A percentile compares a stretch with the other conserved stretches of the same genome.
Evolutionary conservation across 53 echinoderm and acorn worm genomes (phyloP).

Genomic region (Temnopleurus reevesii): DNA sequence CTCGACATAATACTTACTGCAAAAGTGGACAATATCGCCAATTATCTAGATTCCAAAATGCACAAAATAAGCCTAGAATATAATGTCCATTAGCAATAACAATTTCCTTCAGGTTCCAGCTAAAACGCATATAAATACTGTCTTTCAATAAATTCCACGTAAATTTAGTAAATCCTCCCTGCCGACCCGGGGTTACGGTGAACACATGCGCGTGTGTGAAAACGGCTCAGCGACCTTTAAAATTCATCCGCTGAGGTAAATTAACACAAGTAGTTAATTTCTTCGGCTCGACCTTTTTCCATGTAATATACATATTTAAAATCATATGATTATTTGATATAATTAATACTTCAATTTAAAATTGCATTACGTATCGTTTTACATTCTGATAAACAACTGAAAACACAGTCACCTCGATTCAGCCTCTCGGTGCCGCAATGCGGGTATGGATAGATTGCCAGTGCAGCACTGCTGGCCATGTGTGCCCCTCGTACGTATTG

Average conservation of each 20-base stretch:
- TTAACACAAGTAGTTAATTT: conserved; percentile 44
- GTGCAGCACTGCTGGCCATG: background rate
- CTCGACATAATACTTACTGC: conserved; percentile 33
- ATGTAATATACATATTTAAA: background rate
- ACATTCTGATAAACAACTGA: background rate
- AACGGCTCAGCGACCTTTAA: conserved; percentile 26
- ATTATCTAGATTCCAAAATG: background rate
- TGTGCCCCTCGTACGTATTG: background rate
- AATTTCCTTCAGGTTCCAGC: background rate
- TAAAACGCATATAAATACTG: background rate
- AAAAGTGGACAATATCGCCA: background rate
- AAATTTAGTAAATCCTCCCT: background rate
- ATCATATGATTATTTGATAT: background rate
- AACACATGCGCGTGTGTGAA: conserved; percentile 51
- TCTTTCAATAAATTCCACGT: background rate
- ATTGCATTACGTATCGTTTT: background rate
- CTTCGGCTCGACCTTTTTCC: background rate
- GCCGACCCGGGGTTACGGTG: background rate
- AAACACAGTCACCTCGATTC: background rate
- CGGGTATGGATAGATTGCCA: background rate
- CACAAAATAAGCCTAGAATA: background rate
- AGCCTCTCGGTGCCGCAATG: conserved; percentile 8
- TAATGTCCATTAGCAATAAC: background rate
- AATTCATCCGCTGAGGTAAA: conserved; percentile 61
- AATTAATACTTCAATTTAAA: background rate